Base-by-base conservation (phyloP, 2,888 invertebrate genomes). In the Halocaridina rubra region DNA sequence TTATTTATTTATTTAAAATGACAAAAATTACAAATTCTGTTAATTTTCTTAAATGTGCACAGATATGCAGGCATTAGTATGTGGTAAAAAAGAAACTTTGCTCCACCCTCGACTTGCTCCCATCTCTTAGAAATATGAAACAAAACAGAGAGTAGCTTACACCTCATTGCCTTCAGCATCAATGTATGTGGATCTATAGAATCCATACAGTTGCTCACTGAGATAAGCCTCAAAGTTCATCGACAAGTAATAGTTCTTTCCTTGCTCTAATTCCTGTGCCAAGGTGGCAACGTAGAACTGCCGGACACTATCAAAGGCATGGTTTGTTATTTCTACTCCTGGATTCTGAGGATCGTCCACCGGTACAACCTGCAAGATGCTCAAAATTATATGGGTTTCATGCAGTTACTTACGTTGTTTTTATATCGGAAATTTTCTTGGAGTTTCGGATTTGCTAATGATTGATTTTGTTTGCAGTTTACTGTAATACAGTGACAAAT, bases 121-220 rank as follows among this genome's bases (percentile, higher is more conserved):
- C 30, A 92, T 76, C 81, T 88, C 90, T 80, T 90, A 90, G 80
- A 53, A 53, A 10, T 13, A 3, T 53, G 16, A 5, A 53, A 2
- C n/a, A 59, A 53, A 13, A 89, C 89, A 91, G 91, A 90, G 95
- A 96, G 94, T 94, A 89, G 93, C 95, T 79, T 93, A 92, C 89
- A 93, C 93, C 93, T 93, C 69, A 92, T 90, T 93, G 95, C 79
- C 93, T 92, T 89, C 93, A 93, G 93, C 93, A 69, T 92, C 90
- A 89, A 92, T 93, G 90, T 96, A 96, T 0, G 95, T 95, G 91
- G 96, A 96, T 89, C 95, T 93, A 90, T 96, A 96, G 91, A 96
- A 96, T 67, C 96, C 96, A 89, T 94, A 94, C 39, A 96, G 91
- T 88, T 94, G 93, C 90, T 96, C 95, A 89, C 94, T 94, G 75